These are phyloP conservation scores for Nomada hirtipes DNA, from an alignment of 2,888 invertebrate genomes.

Conservation along the genomic window DNA sequence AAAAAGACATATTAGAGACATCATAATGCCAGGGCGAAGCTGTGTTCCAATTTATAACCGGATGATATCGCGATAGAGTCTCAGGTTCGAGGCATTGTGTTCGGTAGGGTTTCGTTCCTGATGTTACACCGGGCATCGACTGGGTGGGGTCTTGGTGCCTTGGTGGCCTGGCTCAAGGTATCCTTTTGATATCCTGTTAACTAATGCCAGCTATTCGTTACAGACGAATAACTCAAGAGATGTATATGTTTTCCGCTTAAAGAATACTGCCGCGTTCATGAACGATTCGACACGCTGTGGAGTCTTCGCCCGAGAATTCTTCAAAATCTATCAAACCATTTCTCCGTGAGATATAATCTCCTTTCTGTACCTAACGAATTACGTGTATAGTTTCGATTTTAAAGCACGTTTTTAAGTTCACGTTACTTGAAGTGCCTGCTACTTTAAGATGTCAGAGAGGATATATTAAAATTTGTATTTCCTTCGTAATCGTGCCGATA, in stretches of 20 bases:
- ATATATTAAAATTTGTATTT: no score
- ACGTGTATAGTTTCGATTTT: no score
- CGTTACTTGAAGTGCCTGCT: no score
- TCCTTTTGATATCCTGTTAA: conserved; percentile 85
- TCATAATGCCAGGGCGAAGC: conserved; percentile 84
- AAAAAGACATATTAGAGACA: conserved; percentile 84
- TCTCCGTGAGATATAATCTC: neutral
- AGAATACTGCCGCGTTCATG: conserved; percentile 58
- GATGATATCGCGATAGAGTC: conserved; percentile 84
- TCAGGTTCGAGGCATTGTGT: conserved; percentile 84
- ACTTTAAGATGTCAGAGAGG: no score
- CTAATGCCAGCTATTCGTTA: conserved; percentile 84
- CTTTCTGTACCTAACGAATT: no score
- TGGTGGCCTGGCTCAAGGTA: conserved; percentile 83
- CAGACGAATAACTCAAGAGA: conserved; percentile 74
- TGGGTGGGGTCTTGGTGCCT: conserved; percentile 82
- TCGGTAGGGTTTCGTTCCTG: conserved; percentile 77
- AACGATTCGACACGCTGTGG: conserved; percentile 49
- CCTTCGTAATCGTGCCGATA: no score
- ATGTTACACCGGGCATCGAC: conserved; percentile 76
- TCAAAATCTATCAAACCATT: conserved; percentile 17
- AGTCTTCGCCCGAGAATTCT: conserved; percentile 20
- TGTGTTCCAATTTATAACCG: conserved; percentile 84
- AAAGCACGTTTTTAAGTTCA: no score
- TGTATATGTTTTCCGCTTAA: conserved; percentile 77